Conservation (phyloP, 2,797 vertebrate species). For the Pantherophis vulpinus region DNA sequence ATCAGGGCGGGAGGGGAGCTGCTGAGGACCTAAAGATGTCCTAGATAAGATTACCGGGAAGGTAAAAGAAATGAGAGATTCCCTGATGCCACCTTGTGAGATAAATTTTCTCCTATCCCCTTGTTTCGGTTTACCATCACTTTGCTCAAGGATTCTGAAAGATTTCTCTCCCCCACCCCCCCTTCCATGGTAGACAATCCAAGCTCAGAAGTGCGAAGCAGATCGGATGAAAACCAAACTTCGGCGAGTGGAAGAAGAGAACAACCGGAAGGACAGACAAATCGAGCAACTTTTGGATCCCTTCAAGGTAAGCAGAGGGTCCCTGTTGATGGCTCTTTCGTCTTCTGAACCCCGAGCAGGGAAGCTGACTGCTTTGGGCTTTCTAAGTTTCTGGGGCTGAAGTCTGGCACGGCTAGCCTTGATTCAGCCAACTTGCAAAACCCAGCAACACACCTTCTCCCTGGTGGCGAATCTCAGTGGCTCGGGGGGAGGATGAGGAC, state of each 20-base stretch:
- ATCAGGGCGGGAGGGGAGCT: neutral
- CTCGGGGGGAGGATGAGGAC: no score
- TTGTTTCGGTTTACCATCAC: no score
- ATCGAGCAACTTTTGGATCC: constrained; percentile 88
- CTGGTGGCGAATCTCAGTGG: no score
- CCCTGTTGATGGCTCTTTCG: neutral
- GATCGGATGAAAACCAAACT: constrained; percentile 85
- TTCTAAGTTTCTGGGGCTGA: neutral
- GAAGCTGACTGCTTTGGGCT: neutral
- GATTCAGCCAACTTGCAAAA: neutral
- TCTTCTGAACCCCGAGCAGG: neutral
- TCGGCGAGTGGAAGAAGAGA: constrained; percentile 87
- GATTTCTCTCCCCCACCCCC: accelerated
- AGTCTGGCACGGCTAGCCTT: neutral
- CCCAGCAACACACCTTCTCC: neutral
- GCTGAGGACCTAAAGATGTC: neutral
- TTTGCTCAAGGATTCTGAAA: neutral
- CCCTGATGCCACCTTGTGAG: neutral
- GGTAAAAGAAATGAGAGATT: neutral
- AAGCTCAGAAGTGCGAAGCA: constrained; percentile 82
- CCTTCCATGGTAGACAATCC: constrained; percentile 68
- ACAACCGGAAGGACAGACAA: constrained; percentile 84
- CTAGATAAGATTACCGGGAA: no score
- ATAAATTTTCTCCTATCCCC: neutral
- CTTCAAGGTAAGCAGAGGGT: constrained; percentile 69